Percentiles rank a stretch among this genome's conserved stretches.
Conservation (phyloP, 2,797 vertebrate genomes). For the Poecilia velifera region DNA sequence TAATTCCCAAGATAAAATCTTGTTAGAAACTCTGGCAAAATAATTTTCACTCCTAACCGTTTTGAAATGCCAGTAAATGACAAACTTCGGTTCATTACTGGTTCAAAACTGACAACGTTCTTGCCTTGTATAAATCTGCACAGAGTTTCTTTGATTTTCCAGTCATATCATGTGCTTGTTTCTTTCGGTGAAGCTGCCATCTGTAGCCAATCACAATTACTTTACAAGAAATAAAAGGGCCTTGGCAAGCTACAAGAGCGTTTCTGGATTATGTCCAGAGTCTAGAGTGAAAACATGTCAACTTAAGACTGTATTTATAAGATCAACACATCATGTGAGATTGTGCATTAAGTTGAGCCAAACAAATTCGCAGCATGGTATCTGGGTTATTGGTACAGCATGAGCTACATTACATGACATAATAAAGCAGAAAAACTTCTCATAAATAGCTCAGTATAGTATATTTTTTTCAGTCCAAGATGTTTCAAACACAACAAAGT, state of each 20-base stretch:
- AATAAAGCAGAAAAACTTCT: not conserved
- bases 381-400: not conserved
- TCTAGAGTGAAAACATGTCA: not conserved
- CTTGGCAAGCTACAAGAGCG: not conserved
- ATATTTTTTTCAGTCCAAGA: not conserved
- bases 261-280: not conserved
- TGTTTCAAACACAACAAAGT: conserved; percentile 5
- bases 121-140: not conserved
- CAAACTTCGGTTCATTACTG: not conserved
- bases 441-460: not conserved
- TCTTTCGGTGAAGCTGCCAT: not conserved
- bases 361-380: conserved; percentile 8
- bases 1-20: not conserved
- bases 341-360: not conserved
- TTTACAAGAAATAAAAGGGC: not conserved
- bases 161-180: not conserved
- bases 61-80: not conserved
- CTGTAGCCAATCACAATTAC: not conserved
- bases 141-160: not conserved
- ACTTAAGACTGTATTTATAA: not conserved
- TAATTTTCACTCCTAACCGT: not conserved
- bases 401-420: not conserved
- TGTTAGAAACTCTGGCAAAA: not conserved
- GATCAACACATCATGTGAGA: conserved; percentile 4
- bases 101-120: not conserved